Percentiles rank a stretch among this genome's conserved stretches.
Evolutionary conservation across 2,888 invertebrate genomes (phyloP).

Genomic region (Empis stercorea): DNA sequence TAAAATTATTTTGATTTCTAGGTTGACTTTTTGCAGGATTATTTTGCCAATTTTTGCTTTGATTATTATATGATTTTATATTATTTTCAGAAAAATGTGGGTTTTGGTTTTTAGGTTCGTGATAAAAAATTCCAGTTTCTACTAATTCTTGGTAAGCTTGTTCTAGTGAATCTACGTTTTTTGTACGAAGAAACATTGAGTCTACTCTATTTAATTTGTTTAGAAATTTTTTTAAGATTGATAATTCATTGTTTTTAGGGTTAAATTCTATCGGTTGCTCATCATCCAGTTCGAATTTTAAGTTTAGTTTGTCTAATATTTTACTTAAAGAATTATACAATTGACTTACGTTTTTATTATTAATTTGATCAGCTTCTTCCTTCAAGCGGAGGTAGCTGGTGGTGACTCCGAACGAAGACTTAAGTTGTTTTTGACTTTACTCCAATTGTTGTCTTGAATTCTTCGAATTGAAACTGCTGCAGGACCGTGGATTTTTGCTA

Average conservation of each 20-base stretch:
- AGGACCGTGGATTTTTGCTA: too few species aligned
- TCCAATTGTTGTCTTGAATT: too few species aligned
- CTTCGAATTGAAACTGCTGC: too few species aligned
- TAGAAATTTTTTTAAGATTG: slow-evolving; percentile 1
- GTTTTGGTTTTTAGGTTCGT: not conserved
- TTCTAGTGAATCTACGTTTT: not conserved
- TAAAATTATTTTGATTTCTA: too few species aligned
- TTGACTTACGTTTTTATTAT: slow-evolving; percentile 1
- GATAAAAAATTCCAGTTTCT: not conserved
- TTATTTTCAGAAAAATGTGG: not conserved
- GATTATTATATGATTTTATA: too few species aligned
- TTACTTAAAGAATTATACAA: slow-evolving; percentile 1
- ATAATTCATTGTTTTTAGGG: not conserved
- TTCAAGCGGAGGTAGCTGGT: not conserved
- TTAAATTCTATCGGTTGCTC: not conserved
- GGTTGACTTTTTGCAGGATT: too few species aligned
- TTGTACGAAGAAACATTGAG: slow-evolving; percentile 1
- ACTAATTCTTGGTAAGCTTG: not conserved
- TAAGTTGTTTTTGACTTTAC: not conserved
- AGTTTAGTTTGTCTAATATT: slow-evolving; percentile 5
- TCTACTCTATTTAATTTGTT: slow-evolving; percentile 1
- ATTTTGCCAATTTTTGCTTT: too few species aligned
- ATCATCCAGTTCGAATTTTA: slow-evolving; percentile 2
- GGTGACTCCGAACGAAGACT: not conserved
- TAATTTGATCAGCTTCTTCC: slow-evolving; percentile 1